Base-by-base conservation (phyloP, 2,797 vertebrate genomes). In the Schizothorax lantsangensis region DNA sequence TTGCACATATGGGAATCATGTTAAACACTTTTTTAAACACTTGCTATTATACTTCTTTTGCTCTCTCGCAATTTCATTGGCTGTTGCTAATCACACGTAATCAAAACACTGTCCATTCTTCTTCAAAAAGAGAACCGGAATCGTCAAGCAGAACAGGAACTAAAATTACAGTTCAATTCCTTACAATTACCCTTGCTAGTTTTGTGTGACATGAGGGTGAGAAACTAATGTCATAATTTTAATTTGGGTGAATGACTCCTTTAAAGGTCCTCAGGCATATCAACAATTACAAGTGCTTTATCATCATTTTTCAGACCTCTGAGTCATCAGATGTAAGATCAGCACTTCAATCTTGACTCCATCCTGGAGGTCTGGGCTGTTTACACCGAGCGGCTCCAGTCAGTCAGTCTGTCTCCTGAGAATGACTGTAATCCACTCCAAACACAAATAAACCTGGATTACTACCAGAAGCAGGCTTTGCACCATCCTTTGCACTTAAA, bases 401-500 rank as follows among this genome's bases (percentile, higher is more conserved):
- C 69, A 81, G 38, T 80, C 74, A 64, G 75, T 75, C 23, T 33
- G 62, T 30, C 62, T 66, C 49, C 49, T 84, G 38, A 43, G 45
- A 57, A 79, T 82, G 81, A 89, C 82, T 78, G 57, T 88, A 88
- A 90, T 89, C 86, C 83, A 85, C 79, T 85, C 79, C 72, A 73
- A 86, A 86, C 74, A 75, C 86, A 85, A 89, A 88, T 85, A 88
- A 75, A 84, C 82, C 30, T 38, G 69, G 84, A 89, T 89, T 88
- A 88, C 52, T 57, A 80, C 33, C 59, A 49, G 75, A 84, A 83
- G 64, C 74, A 71, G 84, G 68, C 52, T 40, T 43, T n/a, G 64
- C 68, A 73, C 74, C 62, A 79, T 45, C 49, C 47, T 86, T 74
- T 75, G 89, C 92, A 93, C 73, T 91, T 92, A 93, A 94, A 94